These are phyloP conservation scores for Labroides dimidiatus DNA, from an alignment of 2,797 vertebrate genomes.

Conservation along the genomic window DNA sequence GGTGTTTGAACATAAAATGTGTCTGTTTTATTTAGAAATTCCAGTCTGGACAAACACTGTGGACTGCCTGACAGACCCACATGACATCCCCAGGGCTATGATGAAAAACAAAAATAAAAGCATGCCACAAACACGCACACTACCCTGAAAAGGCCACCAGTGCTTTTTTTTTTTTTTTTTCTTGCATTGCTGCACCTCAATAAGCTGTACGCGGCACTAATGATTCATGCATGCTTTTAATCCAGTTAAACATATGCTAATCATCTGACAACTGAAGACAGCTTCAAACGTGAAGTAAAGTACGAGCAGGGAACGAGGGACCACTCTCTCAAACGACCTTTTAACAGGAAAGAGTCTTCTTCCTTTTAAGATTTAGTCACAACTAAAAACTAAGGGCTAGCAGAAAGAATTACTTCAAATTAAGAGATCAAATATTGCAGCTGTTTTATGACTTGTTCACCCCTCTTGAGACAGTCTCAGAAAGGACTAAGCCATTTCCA, in stretches of 20 bases:
- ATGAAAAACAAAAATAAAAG: constrained; percentile 5
- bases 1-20: not conserved
- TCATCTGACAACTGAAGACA: constrained; percentile 30
- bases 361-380: constrained; percentile 4
- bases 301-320: constrained; percentile 6
- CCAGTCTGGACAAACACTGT: constrained; percentile 1
- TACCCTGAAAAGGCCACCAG: constrained; percentile 24
- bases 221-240: constrained; percentile 60
- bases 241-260: constrained; percentile 60
- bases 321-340: constrained; percentile 14
- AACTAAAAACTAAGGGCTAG: not conserved
- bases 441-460: constrained; percentile 4
- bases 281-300: constrained; percentile 18
- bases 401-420: not conserved
- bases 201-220: constrained; percentile 36
- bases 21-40: constrained; percentile 12
- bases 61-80: not conserved
- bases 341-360: not conserved
- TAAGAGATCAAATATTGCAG: not conserved
- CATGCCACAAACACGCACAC: constrained; percentile 4
- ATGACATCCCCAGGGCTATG: constrained; percentile 4
- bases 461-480: constrained; percentile 14
- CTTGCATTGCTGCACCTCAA: constrained; percentile 35
- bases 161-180: constrained; percentile 46
- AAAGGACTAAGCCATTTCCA: constrained; percentile 33